Evolutionary conservation across 2,888 invertebrate genomes (phyloP).

Genomic region (Theodoxus fluviatilis): DNA sequence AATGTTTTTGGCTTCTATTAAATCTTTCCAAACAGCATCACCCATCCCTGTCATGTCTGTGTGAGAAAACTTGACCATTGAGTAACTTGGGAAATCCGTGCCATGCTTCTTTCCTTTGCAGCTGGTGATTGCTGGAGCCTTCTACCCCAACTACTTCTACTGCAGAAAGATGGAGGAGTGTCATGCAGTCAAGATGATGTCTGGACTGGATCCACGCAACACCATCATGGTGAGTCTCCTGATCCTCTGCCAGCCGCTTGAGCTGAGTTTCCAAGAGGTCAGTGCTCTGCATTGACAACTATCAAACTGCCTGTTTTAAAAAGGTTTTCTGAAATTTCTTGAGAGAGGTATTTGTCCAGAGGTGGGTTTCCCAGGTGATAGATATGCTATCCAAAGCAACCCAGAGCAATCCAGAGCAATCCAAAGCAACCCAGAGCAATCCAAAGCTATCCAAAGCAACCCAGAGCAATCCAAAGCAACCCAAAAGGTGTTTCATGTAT

Average conservation of each 20-base stretch:
- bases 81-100: background rate
- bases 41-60: background rate
- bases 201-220: constrained; percentile 78
- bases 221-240: constrained; percentile 73
- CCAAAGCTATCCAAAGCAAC: no score
- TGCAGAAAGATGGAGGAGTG: constrained; percentile 73
- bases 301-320: no score
- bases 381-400: no score
- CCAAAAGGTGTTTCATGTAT: no score
- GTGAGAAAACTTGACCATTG: background rate
- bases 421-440: no score
- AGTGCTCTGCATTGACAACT: no score
- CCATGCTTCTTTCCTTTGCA: constrained; percentile 54
- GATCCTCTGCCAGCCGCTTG: background rate
- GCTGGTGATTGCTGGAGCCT: constrained; percentile 84
- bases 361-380: no score
- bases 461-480: no score
- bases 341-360: no score
- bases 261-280: background rate
- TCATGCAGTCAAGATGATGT: constrained; percentile 73
- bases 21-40: background rate
- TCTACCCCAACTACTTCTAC: constrained; percentile 90
- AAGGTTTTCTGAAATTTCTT: no score
- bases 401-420: no score
- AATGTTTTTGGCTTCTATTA: background rate